Evolutionary conservation across 2,888 invertebrate genomes (phyloP), one percentile per base, ranked within the genome.

Genomic region (Noctuana brunneofusca): DNA sequence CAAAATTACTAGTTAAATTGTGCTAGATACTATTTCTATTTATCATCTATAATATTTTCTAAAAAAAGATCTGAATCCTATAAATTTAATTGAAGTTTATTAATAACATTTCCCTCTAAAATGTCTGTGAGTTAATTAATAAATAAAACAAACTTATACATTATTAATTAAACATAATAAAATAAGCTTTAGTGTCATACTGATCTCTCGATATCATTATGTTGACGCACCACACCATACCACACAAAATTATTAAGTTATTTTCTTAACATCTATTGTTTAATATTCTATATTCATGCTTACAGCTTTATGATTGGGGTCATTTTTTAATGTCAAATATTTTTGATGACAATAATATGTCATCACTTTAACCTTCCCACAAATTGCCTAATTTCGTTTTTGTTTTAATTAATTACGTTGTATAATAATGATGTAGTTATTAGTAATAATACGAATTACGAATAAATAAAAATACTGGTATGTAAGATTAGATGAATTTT

Each of bases 121-220:
- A 27, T 27, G 27, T 27, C 27, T 27, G 27, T 27, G 27, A 27
- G 27, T 27, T 27, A 1, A 6, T 27, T 27, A 27, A 3, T 1
- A 6, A 27, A 27, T 27, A 8, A 6, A n/a, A n/a, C n/a, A n/a
- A n/a, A n/a, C n/a, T n/a, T n/a, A n/a, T n/a, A n/a, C n/a, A n/a
- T n/a, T n/a, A n/a, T n/a, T n/a, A n/a, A n/a, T n/a, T n/a, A n/a
- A n/a, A n/a, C n/a, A n/a, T n/a, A 35, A 35, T 35, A n/a, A 27
- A 27, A 4, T 27, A 1, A 55, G 16, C 27, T 55, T 55, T 41
- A 41, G 41, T 55, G 55, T 55, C 16, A 11, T 55, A 55, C 27
- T 24, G 41, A 55, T 41, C 41, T 55, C 27, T 43, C 16, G 16
- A 16, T 12, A 41, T 27, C 8, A 1, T 54, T 22, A 38, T 53